Percentiles rank a stretch among this genome's conserved stretches.
These are phyloP conservation scores for Polylopha cassiicola DNA, from an alignment of 2,888 invertebrate genomes.

Conservation along the genomic window DNA sequence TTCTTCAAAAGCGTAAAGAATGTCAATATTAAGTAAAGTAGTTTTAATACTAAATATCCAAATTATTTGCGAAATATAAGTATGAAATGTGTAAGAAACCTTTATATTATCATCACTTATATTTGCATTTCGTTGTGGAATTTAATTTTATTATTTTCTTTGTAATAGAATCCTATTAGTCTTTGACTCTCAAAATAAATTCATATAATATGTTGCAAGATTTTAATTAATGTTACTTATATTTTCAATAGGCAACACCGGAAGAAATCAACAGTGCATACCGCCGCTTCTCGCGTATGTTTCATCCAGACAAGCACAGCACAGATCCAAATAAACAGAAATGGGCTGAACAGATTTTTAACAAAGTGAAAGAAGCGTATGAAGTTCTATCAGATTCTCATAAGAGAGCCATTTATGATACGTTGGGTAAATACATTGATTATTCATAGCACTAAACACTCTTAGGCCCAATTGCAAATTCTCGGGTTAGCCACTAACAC, in stretches of 20 bases:
- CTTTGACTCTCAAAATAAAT: too few relatives aligned
- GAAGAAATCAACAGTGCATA: slow-evolving; percentile 97
- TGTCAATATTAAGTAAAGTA: too few relatives aligned
- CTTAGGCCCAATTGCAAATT: too few relatives aligned
- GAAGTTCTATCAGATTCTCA: slow-evolving; percentile 97
- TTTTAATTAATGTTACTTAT: neutral
- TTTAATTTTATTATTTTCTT: too few relatives aligned
- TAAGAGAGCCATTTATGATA: slow-evolving; percentile 96
- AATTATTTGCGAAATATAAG: too few relatives aligned
- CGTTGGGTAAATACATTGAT: slow-evolving; percentile 58
- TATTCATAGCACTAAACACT: neutral
- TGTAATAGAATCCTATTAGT: too few relatives aligned
- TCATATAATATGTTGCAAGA: neutral
- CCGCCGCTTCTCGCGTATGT: slow-evolving; percentile 91
- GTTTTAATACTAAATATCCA: too few relatives aligned
- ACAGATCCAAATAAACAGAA: slow-evolving; percentile 87
- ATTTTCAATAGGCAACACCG: slow-evolving; percentile 84
- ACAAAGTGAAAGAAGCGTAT: slow-evolving; percentile 94
- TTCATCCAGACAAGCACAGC: slow-evolving; percentile 97
- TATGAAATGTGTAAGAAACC: too few relatives aligned
- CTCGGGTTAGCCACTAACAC: too few relatives aligned
- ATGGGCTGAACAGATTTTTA: slow-evolving; percentile 95
- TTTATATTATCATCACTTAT: too few relatives aligned
- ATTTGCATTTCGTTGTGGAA: too few relatives aligned
- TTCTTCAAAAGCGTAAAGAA: too few relatives aligned